Evolutionary conservation across 2,113 vertebrate genomes (phyloP).

Genomic region (Aythya baeri): DNA sequence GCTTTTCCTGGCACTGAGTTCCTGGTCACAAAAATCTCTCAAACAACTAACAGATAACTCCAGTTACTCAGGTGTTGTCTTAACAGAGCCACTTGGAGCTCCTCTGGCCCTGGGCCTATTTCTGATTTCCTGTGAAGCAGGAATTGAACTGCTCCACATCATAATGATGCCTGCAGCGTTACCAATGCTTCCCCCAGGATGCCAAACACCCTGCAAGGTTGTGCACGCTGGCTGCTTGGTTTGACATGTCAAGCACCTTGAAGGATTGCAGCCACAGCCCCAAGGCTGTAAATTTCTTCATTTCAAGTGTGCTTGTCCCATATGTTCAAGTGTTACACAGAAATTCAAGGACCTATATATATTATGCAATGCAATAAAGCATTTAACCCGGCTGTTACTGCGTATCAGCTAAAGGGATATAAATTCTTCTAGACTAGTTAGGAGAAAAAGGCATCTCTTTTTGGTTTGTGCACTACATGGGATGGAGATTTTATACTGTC

Average conservation of each 20-base stretch:
- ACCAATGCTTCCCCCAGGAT: not conserved
- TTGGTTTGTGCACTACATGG: not conserved
- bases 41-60: not conserved
- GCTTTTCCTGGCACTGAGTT: not conserved
- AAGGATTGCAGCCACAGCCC: not conserved
- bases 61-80: not conserved
- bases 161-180: too few species aligned
- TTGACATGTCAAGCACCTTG: not conserved
- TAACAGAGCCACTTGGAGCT: not conserved
- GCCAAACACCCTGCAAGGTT: not conserved
- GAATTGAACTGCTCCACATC: not conserved
- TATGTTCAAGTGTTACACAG: not conserved
- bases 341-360: not conserved
- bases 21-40: not conserved
- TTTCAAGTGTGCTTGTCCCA: not conserved
- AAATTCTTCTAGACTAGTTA: not conserved
- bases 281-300: not conserved
- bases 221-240: fast-evolving
- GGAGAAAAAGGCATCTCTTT: not conserved
- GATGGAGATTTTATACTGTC: not conserved
- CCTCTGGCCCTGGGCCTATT: not conserved
- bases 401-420: not conserved
- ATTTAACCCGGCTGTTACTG: not conserved
- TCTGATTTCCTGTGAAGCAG: not conserved
- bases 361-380: not conserved